phyloP scores from a whole-genome alignment of 2,113 vertebrate species.

The Bolborhynchus lineola region DNA sequence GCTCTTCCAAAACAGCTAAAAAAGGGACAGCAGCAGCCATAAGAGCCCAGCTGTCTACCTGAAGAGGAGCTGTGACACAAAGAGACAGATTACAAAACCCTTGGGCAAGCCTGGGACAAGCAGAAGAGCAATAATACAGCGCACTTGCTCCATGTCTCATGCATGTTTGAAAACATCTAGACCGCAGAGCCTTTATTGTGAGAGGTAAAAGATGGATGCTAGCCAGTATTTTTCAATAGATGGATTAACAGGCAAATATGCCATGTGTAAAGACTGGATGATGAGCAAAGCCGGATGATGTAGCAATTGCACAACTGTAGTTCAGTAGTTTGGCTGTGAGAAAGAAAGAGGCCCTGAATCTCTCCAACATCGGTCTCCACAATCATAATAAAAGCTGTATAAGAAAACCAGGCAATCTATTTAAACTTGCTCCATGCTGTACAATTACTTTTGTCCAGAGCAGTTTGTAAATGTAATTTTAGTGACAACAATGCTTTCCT shows the following conservation, averaged over 20 bases:
- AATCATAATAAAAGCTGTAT: neutral
- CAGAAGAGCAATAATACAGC: neutral
- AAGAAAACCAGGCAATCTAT: neutral
- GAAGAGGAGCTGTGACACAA: neutral
- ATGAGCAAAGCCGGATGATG: neutral
- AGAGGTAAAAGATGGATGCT: neutral
- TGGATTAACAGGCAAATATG: neutral
- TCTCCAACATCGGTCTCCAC: neutral
- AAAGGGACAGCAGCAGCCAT: neutral
- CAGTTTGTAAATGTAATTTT: neutral
- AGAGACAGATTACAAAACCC: neutral
- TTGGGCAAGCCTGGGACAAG: neutral
- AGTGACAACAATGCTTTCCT: neutral
- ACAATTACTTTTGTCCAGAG: neutral
- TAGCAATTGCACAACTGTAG: neutral
- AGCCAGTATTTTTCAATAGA: slow-evolving; percentile 4
- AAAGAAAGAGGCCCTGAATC: slow-evolving; percentile 11
- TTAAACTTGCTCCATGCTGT: neutral
- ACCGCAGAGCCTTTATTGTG: slow-evolving; percentile 13
- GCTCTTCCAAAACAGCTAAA: neutral
- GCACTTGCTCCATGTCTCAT: neutral
- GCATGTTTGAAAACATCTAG: neutral
- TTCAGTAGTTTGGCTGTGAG: neutral
- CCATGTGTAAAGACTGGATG: neutral
- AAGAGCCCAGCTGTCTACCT: neutral